Evolutionary conservation across 1,140 invertebrate genomes (phyloP).

Genomic region (Oscheius sp.): DNA sequence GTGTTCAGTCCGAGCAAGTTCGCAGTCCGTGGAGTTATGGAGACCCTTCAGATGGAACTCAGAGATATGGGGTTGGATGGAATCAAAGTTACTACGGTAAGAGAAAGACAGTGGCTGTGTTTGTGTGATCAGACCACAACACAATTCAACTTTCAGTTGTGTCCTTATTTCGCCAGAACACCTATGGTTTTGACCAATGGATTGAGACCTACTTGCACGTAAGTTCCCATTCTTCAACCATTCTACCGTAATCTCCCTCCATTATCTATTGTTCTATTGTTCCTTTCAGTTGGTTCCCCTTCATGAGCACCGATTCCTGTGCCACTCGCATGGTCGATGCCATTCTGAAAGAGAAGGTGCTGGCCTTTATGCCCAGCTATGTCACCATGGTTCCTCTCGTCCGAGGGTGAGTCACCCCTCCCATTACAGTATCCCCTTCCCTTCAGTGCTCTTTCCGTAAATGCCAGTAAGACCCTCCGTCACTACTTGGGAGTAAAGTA

Average conservation of each 20-base stretch:
- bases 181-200: slow-evolving; percentile 57
- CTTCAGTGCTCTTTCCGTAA: slow-evolving; percentile 6
- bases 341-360: slow-evolving; percentile 57
- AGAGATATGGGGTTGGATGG: slow-evolving; percentile 50
- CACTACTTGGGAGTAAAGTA: slow-evolving; percentile 27
- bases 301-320: slow-evolving; percentile 58
- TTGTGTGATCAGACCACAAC: background rate
- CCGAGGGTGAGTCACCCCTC: slow-evolving; percentile 39
- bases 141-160: slow-evolving; percentile 25
- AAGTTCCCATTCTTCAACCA: background rate
- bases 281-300: slow-evolving; percentile 52
- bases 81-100: slow-evolving; percentile 53
- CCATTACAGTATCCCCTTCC: background rate
- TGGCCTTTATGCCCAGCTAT: slow-evolving; percentile 52
- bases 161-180: slow-evolving; percentile 58
- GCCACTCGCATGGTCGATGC: slow-evolving; percentile 50
- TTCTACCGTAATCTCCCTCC: background rate
- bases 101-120: too few species aligned
- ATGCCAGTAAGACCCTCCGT: slow-evolving; percentile 2
- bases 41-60: slow-evolving; percentile 59
- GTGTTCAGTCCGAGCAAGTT: slow-evolving; percentile 57
- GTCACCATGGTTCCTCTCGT: slow-evolving; percentile 33
- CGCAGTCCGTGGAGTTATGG: slow-evolving; percentile 60
- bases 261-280: too few species aligned
- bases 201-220: slow-evolving; percentile 57